Conservation (phyloP, 92 coral and sea anemone species). For the Porites evermanni region DNA sequence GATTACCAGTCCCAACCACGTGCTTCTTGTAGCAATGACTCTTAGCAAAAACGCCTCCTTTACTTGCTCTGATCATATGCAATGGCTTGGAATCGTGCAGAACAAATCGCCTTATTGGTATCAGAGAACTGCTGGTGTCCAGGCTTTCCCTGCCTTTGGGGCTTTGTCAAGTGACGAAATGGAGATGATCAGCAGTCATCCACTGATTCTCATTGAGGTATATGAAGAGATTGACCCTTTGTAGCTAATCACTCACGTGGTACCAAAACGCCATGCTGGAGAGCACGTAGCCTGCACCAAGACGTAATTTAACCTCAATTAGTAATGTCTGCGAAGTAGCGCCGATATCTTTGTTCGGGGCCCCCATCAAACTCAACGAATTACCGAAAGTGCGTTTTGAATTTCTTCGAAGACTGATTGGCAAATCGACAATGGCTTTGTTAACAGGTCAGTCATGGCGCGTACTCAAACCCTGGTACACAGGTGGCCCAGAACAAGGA, state of each 20-base stretch:
- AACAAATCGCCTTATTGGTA: conserved; percentile 53
- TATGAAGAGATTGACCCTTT: neutral
- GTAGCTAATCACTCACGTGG: neutral
- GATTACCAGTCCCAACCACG: conserved; percentile 25
- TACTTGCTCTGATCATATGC: conserved; percentile 57
- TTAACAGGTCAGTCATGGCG: too few species aligned
- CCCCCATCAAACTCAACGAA: too few species aligned
- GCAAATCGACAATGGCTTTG: too few species aligned
- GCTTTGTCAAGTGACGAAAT: conserved; percentile 50
- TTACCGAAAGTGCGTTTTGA: too few species aligned
- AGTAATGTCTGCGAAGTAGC: too few species aligned
- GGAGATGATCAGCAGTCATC: conserved; percentile 33
- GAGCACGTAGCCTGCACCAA: too few species aligned
- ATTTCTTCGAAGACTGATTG: too few species aligned
- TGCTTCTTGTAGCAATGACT: conserved; percentile 47
- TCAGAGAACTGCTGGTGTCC: conserved; percentile 61
- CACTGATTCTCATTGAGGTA: conserved; percentile 74
- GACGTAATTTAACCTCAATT: too few species aligned
- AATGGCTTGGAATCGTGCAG: conserved; percentile 65
- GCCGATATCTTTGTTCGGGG: too few species aligned
- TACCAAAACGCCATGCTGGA: too few species aligned
- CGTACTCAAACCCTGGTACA: too few species aligned
- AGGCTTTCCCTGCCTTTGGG: conserved; percentile 48
- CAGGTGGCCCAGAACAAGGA: too few species aligned
- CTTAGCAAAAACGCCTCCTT: neutral